Conservation (phyloP, 2,797 vertebrate species). For the Corythornis leucogaster region DNA sequence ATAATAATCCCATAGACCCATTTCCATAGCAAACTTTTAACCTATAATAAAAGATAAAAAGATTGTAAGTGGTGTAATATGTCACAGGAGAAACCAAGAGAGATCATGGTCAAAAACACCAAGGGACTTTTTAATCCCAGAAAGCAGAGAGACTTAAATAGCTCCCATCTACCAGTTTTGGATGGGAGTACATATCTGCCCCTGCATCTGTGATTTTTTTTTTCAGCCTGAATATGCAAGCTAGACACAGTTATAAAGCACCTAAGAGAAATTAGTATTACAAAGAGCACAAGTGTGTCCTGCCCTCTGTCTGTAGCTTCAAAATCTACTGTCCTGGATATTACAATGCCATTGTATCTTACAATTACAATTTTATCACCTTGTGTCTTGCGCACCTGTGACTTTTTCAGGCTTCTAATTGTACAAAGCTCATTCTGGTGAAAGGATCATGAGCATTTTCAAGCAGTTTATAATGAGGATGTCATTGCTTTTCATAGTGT, state of each 20-base stretch:
- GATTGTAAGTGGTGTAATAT: not conserved
- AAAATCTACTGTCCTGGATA: not conserved
- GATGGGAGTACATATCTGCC: not conserved
- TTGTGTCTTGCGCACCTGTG: slow-evolving; percentile 58
- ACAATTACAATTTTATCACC: slow-evolving; percentile 75
- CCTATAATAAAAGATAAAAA: not conserved
- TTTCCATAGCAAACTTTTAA: not conserved
- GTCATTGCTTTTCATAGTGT: slow-evolving; percentile 76
- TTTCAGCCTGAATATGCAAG: not conserved
- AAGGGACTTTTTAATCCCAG: not conserved
- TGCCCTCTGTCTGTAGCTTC: not conserved
- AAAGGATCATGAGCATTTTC: slow-evolving; percentile 77
- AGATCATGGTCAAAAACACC: not conserved
- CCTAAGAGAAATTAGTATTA: slow-evolving; percentile 9
- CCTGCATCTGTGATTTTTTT: not conserved
- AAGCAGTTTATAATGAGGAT: slow-evolving; percentile 76
- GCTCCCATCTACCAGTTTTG: not conserved
- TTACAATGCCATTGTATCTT: slow-evolving; percentile 49
- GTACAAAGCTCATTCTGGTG: slow-evolving; percentile 76
- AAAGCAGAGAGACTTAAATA: not conserved
- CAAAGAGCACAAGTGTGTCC: not conserved
- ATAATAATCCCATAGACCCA: not conserved
- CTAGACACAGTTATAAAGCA: not conserved
- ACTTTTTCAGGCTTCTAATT: slow-evolving; percentile 70
- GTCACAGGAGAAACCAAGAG: not conserved